Conservation (phyloP, 2,888 invertebrate species). For the Epinotia nisella region DNA sequence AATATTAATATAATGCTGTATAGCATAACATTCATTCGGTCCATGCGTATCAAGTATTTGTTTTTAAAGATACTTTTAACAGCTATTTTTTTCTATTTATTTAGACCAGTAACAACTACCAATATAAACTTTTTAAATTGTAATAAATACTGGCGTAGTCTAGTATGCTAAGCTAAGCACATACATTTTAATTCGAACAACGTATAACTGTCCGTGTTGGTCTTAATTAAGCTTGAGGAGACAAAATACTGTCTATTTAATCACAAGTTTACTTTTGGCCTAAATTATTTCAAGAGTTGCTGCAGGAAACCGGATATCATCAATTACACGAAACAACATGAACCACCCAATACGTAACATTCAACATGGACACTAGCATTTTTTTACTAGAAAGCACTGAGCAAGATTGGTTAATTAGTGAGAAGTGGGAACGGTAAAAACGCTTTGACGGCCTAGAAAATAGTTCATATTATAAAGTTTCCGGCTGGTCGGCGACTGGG, state of each 20-base stretch:
- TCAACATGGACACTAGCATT: neutral
- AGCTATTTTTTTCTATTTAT: slow-evolving; percentile 32
- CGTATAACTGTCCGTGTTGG: slow-evolving; percentile 12
- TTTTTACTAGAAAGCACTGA: neutral
- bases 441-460: too few relatives aligned
- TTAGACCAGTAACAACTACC: slow-evolving; percentile 29
- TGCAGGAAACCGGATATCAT: neutral
- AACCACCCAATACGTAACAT: neutral
- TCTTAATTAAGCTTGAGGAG: slow-evolving; percentile 15
- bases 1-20: neutral
- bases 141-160: slow-evolving; percentile 9
- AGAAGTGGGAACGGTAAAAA: too few relatives aligned
- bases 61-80: slow-evolving; percentile 14
- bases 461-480: too few relatives aligned
- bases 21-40: slow-evolving; percentile 34
- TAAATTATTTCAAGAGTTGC: neutral
- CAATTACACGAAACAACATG: slow-evolving; percentile 6
- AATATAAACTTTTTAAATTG: slow-evolving; percentile 9
- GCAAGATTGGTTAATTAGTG: too few relatives aligned
- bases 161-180: slow-evolving; percentile 19
- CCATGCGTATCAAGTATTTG: slow-evolving; percentile 38
- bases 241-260: slow-evolving; percentile 17
- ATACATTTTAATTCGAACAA: slow-evolving; percentile 21
- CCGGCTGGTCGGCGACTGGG: too few relatives aligned
- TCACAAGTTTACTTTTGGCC: slow-evolving; percentile 6